These are phyloP conservation scores for Drosophila recens DNA, from an alignment of 2,888 invertebrate species.

Conservation along the genomic window DNA sequence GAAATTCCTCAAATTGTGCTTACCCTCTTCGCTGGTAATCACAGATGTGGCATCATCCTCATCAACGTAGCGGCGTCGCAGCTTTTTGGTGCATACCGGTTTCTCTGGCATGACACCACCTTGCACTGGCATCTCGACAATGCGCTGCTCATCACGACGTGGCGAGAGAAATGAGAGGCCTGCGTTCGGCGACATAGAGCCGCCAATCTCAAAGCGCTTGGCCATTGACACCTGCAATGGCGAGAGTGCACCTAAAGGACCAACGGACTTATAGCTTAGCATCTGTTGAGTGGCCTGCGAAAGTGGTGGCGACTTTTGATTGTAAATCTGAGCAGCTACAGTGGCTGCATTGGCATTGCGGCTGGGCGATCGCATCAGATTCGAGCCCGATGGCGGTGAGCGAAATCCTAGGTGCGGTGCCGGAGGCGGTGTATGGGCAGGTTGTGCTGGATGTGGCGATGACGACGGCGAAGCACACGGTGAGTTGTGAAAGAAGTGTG, in stretches of 20 bases:
- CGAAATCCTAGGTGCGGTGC: slow-evolving; percentile 79
- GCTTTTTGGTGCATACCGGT: slow-evolving; percentile 84
- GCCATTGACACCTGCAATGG: slow-evolving; percentile 84
- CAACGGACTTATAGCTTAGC: slow-evolving; percentile 83
- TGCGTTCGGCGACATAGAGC: slow-evolving; percentile 83
- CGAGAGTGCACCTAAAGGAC: slow-evolving; percentile 83
- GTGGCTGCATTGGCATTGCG: slow-evolving; percentile 72
- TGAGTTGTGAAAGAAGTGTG: slow-evolving; percentile 83
- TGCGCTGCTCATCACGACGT: slow-evolving; percentile 83
- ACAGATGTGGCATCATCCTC: slow-evolving; percentile 85
- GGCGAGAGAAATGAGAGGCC: slow-evolving; percentile 83
- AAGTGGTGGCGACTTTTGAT: slow-evolving; percentile 82
- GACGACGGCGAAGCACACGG: slow-evolving; percentile 85
- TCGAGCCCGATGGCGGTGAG: slow-evolving; percentile 79
- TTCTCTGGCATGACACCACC: slow-evolving; percentile 82
- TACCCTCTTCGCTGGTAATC: slow-evolving; percentile 85
- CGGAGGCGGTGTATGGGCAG: slow-evolving; percentile 63
- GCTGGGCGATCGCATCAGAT: slow-evolving; percentile 82
- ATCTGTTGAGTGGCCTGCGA: slow-evolving; percentile 83
- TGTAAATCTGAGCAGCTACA: slow-evolving; percentile 65
- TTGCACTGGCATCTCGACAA: slow-evolving; percentile 83
- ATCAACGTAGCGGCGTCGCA: slow-evolving; percentile 84
- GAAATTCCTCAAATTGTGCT: slow-evolving; percentile 4
- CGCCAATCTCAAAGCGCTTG: slow-evolving; percentile 83
- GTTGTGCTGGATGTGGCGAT: slow-evolving; percentile 81